Evolutionary conservation across 2,888 invertebrate species (phyloP), one percentile per base, ranked within the genome.

Genomic region (Polymixis lichenea): DNA sequence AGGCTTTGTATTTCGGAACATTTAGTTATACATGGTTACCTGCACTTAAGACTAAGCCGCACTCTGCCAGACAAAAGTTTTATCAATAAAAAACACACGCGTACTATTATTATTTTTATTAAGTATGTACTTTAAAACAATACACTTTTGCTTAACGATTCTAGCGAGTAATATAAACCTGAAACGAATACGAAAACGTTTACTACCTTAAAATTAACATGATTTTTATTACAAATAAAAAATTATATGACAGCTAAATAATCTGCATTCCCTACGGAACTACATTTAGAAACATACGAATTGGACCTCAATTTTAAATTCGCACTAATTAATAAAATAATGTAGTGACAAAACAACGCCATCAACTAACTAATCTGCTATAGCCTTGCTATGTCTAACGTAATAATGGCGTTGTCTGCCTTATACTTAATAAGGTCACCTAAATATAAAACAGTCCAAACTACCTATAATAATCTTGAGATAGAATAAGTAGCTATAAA

Each of bases 261-360:
- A 84, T 84, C 69, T 86, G 91, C 90, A 89, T 93, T 91, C 92
- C 92, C 91, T 93, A 91, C 87, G 92, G 92, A 92, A 92, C 93
- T 94, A 94, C 91, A 90, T 90, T 92, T 95, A 94, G 91, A 95
- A 94, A 95, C 94, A 93, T 94, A 94, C 94, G 94, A 94, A 95
- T 96, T 96, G 96, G 96, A 96, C 96, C 96, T 94, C 96, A 91
- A 93, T 95, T 95, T 95, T 92, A 94, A 94, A 94, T 95, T 96
- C 94, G 92, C 94, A 92, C 95, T 95, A 95, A 94, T 92, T 92
- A 93, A 94, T 90, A 92, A 92, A 92, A 90, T 85, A 90, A 90
- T 88, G 90, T 89, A 89, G 83, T 90, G 92, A 90, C 91, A 89
- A 87, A 86, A 83, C 84, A 85, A 85, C 88, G 89, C 84, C 82